Conservation (phyloP, 2,113 vertebrate genomes). For the Rousettus leschenaultii region DNA sequence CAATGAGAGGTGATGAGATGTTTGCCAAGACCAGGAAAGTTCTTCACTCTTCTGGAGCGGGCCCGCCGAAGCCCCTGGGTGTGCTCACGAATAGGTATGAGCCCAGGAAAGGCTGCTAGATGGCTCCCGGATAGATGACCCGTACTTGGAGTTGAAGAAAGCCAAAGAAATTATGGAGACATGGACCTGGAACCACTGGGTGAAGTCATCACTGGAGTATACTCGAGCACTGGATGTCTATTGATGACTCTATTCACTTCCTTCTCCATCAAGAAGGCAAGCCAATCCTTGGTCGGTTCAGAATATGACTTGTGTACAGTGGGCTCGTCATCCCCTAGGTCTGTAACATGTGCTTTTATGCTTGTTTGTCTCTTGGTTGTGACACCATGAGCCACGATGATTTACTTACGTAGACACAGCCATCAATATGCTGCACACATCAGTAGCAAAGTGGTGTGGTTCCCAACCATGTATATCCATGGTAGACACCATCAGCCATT, state of each 20-base stretch:
- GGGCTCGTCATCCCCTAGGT: background rate
- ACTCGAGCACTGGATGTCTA: background rate
- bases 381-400: background rate
- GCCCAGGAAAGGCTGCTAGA: background rate
- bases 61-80: background rate
- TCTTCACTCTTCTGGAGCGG: background rate
- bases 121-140: background rate
- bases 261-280: background rate
- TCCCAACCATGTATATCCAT: background rate
- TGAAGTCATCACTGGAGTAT: background rate
- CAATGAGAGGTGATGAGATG: background rate
- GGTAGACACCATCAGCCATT: background rate
- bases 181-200: background rate
- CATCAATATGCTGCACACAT: no score
- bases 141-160: background rate
- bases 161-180: background rate
- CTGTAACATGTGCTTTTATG: no score
- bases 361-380: background rate
- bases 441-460: background rate
- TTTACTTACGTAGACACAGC: background rate
- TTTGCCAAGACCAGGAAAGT: background rate
- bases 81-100: background rate
- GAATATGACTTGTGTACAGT: background rate
- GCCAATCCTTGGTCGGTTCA: background rate
- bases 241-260: background rate